Base-by-base conservation (phyloP, 2,113 vertebrate genomes). In the Glareola pratincola region DNA sequence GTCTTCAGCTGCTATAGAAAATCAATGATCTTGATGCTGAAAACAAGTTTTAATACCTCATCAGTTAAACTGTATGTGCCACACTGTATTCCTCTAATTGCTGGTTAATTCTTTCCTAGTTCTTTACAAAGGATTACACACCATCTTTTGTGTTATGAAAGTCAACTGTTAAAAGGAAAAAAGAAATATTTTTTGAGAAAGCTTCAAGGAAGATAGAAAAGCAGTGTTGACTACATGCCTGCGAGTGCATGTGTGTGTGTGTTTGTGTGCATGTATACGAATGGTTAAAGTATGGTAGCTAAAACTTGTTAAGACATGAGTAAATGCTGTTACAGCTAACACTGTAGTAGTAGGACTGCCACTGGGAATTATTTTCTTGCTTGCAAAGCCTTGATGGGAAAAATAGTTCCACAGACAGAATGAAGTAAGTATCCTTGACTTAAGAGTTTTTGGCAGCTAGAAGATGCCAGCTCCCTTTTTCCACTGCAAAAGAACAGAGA, bases 401-500 rank as follows among this genome's bases (percentile, higher is more conserved):
- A 90, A 79, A 90, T 86, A 89, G 87, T 88, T 97, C 78, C 87
- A 95, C 91, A 94, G 88, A 97, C 90, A 73, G 47, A 95, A 94
- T 96, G 92, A 96, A 96, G 73, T 93, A 95, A 95, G 30, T 95
- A 95, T 90, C 77, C 85, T 95, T 97, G 95, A 97, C 85, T 98
- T 96, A 94, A 96, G 92, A 96, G 81, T 67, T 94, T 94, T 96
- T 98, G 96, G 94, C 97, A 95, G 92, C 90, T 92, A 82, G 97
- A 97, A 97, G 95, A 98, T 96, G 84, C 94, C 97, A 97, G 92
- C 94, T 95, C 81, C 92, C 34, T 92, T 98, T 97, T 97, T 98
- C 96, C 95, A 94, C 95, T 97, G 93, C 85, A 95, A 88, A 94
- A 50, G 91, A 98, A 98, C 91, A 96, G 91, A 98, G 96, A 98